Evolutionary conservation across 2,113 vertebrate species (phyloP), one percentile per base, ranked within the genome.

Genomic region (Bos indicus): DNA sequence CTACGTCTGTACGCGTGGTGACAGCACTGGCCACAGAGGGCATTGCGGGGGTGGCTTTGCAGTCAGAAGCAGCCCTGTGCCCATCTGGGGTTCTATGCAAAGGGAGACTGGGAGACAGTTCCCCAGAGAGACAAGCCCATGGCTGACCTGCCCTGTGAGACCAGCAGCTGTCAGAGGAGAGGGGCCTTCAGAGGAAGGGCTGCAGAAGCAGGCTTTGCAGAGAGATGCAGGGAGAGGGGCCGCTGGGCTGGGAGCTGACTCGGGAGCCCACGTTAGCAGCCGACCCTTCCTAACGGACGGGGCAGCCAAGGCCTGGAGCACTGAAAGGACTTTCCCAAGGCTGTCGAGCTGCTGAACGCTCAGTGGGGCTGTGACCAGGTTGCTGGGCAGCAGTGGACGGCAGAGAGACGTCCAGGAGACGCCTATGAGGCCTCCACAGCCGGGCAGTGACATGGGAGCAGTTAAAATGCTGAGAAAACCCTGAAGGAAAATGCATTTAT

Each of bases 1-100:
- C 81, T 85, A 81, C 52, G 12, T 30, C 90, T 14, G 86, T 93
- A 57, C 85, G 96, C 90, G 59, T 36, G 87, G 94, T 36, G 60
- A 95, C 51, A 0, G 1, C 14, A 15, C 84, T 36, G 84, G 26
- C 86, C 15, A 5, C 40, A 67, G 33, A 83, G 90, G 84, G 57
- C 0, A 0, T 48, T 87, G 2, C 1, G 1, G 36, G 60, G 78
- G 3, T 21, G 74, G 30, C 59, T 64, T 0, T 4, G 84, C 59
- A 14, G 12, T 43, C 57, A 33, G 89, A 78, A 21, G 85, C 12
- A 5, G 51, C 57, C 52, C 3, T 3, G 6, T 16, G 57, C 7
- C 33, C 5, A 17, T 25, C 26, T 9, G 14, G 57, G 0, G 9
- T 16, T 19, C 71, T 6, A 10, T 14, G 13, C 23, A 3, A 16